phyloP scores from a whole-genome alignment of 2,113 vertebrate species.

The Xiphophorus hellerii region DNA sequence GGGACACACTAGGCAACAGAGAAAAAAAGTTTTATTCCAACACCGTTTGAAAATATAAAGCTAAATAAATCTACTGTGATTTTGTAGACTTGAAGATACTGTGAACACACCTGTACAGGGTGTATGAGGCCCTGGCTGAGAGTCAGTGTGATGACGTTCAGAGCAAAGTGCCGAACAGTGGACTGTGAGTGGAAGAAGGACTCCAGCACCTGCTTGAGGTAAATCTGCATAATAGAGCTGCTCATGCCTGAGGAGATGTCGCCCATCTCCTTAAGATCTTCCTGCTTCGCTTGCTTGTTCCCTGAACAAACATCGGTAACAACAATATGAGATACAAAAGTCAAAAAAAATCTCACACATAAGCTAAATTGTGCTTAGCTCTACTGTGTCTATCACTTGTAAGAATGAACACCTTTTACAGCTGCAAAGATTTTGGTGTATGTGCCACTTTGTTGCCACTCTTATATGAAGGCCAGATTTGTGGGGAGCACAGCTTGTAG shows the following conservation, averaged over 20 bases:
- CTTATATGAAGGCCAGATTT: neutral
- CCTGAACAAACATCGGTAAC: conserved; percentile 75
- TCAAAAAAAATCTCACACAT: neutral
- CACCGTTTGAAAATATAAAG: neutral
- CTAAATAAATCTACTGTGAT: neutral
- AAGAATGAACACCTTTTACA: too few relatives aligned
- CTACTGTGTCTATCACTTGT: neutral
- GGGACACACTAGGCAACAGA: conserved; percentile 89
- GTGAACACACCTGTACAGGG: conserved; percentile 90
- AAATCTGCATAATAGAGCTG: conserved; percentile 99
- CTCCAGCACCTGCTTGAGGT: conserved; percentile 98
- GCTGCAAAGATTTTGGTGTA: too few relatives aligned
- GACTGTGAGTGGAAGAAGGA: conserved; percentile 96
- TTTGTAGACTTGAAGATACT: neutral
- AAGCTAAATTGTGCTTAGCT: neutral
- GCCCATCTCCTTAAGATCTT: conserved; percentile 99
- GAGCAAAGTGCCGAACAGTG: conserved; percentile 93
- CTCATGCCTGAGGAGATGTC: conserved; percentile 99
- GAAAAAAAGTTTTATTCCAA: neutral
- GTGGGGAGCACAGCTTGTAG: neutral
- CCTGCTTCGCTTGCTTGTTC: conserved; percentile 95
- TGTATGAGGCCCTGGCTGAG: conserved; percentile 97
- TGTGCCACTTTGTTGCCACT: neutral
- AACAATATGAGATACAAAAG: neutral
- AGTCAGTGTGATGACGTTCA: conserved; percentile 95